Conservation (phyloP, 2,113 vertebrate species). For the Axis porcinus region DNA sequence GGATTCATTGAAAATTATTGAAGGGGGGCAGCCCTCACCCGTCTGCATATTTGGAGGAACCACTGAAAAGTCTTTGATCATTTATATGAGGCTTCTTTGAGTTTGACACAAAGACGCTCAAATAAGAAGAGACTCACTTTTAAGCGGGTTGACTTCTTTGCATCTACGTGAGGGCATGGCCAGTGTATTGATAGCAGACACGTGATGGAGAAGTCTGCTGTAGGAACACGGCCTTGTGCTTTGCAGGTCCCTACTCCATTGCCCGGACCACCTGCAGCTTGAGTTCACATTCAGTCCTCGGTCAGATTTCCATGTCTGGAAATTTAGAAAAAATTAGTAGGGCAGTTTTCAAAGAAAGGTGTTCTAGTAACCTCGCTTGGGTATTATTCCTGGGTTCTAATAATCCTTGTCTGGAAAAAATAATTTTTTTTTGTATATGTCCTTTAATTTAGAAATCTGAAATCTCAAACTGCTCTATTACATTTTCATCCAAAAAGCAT, state of each 20-base stretch:
- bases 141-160: constrained; percentile 25
- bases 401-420: neutral
- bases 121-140: constrained; percentile 45
- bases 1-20: constrained; percentile 76
- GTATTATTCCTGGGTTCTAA: neutral
- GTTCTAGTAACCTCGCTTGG: neutral
- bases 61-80: constrained; percentile 73
- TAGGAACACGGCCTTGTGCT: rapidly evolving
- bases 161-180: neutral
- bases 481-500: neutral
- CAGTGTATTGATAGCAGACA: neutral
- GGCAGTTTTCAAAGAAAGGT: neutral
- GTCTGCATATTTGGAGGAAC: constrained; percentile 69
- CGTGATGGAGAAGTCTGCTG: rapidly evolving
- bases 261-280: rapidly evolving
- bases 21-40: constrained; percentile 64
- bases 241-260: neutral
- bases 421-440: neutral
- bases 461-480: neutral
- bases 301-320: neutral
- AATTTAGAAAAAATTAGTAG: neutral
- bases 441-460: neutral
- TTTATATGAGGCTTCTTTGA: constrained; percentile 72
- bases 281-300: neutral
- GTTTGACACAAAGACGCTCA: constrained; percentile 61